Evolutionary conservation across 2,113 vertebrate genomes (phyloP), one percentile per base, ranked within the genome.

Genomic region (Eptesicus fuscus): DNA sequence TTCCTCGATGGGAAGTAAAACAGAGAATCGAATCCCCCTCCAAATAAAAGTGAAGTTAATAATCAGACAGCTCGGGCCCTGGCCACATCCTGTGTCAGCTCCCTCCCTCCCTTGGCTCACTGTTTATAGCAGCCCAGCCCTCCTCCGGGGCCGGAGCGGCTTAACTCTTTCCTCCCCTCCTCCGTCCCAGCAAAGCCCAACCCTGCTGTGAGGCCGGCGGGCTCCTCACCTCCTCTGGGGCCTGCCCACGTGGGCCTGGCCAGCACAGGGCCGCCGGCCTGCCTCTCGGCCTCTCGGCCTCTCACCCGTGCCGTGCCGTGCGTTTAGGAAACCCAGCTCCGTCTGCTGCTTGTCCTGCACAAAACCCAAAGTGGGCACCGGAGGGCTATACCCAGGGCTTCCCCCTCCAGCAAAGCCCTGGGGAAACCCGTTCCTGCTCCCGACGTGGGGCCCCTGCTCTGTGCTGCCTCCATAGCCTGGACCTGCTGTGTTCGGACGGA

Each of bases 41-140:
- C 98, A 98, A 98, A 98, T 98, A 99, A 98, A 98, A 98, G 98
- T 98, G 98, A 98, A 98, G 98, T 98, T 98, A 98, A 98, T 98
- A 98, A 98, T 95, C 97, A 98, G 97, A 98, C 53, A 94, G 93
- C 97, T 96, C 95, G 71, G 97, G 98, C 92, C 97, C 96, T 85
- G 95, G 98, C 98, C 98, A 98, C 98, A 99, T 98, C 98, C 98
- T 98, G 98, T 98, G 97, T 97, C 95, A 94, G 96, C 93, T 88
- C 91, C 91, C 96, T 94, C 96, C 91, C 96, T 94, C 95, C 96
- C 92, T 92, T 25, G 92, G 97, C 51, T 13, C 82, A 80, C 95
- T 98, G 97, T 97, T 98, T 97, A 97, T 96, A 98, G 97, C 97
- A 89, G 97, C 92, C 76, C 93, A 96, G 88, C 96, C 63, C 87